Evolutionary conservation across 2,888 invertebrate genomes (phyloP), one percentile per base, ranked within the genome.

Genomic region (Andrena marginata): DNA sequence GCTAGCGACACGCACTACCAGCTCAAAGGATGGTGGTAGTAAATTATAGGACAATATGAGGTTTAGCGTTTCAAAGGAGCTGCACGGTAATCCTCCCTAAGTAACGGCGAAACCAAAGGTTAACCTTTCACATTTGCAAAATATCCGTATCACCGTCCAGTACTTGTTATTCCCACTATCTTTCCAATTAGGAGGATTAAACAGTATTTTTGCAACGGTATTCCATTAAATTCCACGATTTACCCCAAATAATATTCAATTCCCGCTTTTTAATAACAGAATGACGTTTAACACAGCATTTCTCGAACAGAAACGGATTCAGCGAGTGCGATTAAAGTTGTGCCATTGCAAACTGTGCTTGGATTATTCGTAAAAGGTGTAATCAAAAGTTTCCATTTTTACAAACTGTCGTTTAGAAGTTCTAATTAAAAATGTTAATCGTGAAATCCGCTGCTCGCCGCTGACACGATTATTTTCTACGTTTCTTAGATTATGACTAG

Each of bases 111-210:
- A 79, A 35, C 31, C 29, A 35, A 73, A 81, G 80, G 54, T 71
- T 71, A 59, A 71, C 75, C 75, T 49, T 26, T 75, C 67, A 80
- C 71, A 62, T 82, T 75, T 75, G 51, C 63, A 7, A 68, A 59
- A 20, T 51, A 64, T 80, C 70, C 26, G 59, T 42, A 62, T 29
- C 48, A 33, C 1, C 51, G 59, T 69, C n/a, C 13, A 8, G 54
- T 80, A 56, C 70, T 74, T 74, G 59, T 68, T 71, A 82, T 69
- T 72, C 68, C 68, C 48, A 10, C 26, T 20, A 33, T 26, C 29
- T 31, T 8, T 26, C 56, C 75, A 76, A 71, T 80, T 67, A 74
- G 16, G 33, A 5, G 69, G 33, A 78, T 79, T 60, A 74, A 74
- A 54, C 29, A 54, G 8, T 63, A 29, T 51, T 64, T 64, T 54